Base-by-base conservation (phyloP, 2,888 invertebrate species). In the Eucriotettix oculatus region DNA sequence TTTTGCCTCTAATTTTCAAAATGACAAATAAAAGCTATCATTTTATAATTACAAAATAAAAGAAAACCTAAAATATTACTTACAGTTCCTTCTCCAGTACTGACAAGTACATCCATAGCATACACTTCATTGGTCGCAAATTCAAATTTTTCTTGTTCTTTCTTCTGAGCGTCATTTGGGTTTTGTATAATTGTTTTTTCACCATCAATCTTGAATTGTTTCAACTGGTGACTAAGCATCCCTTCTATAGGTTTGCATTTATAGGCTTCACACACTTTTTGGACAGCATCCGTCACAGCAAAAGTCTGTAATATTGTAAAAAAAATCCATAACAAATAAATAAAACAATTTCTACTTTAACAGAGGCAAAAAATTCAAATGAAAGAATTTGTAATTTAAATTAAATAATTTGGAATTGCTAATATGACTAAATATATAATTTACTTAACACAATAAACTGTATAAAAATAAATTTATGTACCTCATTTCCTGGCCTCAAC, bases 181-280 rank as follows among this genome's bases (percentile, higher is more conserved):
- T 99, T 99, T 75, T 97, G 92, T 69, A 94, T 93, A 66, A 95
- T 91, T 40, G 92, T 90, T 76, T 99, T 99, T 69, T 97, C 97
- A 16, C 98, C 98, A 75, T 99, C 97, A 71, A 97, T 97, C 73
- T 90, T 88, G 74, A 91, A 91, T 73, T 94, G 93, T 74, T 96
- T 94, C 65, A 99, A 77, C 72, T 98, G 95, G 75, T 98, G 97
- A 68, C 90, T 91, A 58, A 92, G 78, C 91, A 90, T 90, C 66
- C 92, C 97, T 76, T 99, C 98, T 58, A 99, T 88, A 41, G 99
- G 98, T 74, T 97, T 98, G 76, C 98, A 98, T 68, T 92, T 90
- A 77, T 82, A 99, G 56, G 88, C 83, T 65, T 94, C 90, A 65
- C 93, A 88, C 65, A 95, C 86, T 77, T 93, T 94, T 74, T 93